phyloP scores from a whole-genome alignment of 37 sponge, comb jelly and placozoan species.

The Bolinopsis microptera region DNA sequence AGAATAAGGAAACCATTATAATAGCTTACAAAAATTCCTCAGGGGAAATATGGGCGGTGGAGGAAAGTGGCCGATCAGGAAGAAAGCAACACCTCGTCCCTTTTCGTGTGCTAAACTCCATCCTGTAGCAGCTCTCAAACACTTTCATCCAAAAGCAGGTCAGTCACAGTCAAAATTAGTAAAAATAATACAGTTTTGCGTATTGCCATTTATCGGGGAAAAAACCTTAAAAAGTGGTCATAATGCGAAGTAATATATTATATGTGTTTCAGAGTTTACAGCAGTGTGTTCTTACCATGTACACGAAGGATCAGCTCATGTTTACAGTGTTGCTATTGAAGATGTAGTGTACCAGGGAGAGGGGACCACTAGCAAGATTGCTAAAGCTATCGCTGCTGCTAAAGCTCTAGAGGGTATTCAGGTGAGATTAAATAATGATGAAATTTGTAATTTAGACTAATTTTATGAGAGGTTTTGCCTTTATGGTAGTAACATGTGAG shows the following conservation, averaged over 20 bases:
- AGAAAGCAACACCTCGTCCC: neutral
- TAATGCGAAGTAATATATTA: too few relatives aligned
- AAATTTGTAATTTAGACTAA: too few relatives aligned
- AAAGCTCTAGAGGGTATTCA: conserved; percentile 9
- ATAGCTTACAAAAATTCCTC: too few relatives aligned
- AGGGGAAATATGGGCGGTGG: neutral
- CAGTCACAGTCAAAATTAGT: neutral
- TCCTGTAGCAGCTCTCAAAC: conserved; percentile 13
- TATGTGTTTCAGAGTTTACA: neutral
- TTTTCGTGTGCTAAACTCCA: neutral
- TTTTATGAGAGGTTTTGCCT: too few relatives aligned
- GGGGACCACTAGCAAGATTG: neutral
- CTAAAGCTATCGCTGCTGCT: conserved; percentile 36
- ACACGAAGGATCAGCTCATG: neutral
- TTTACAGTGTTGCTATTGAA: neutral
- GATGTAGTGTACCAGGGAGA: conserved; percentile 15
- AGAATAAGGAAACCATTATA: too few relatives aligned
- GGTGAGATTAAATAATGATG: neutral
- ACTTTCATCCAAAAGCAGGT: neutral
- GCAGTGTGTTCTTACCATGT: conserved; percentile 23
- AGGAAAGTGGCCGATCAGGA: neutral
- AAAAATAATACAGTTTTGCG: too few relatives aligned
- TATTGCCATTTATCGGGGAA: too few relatives aligned
- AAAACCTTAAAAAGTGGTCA: too few relatives aligned
- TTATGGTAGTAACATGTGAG: too few relatives aligned